Conservation (phyloP, 2,888 invertebrate genomes). For the Toxonevra muliebris region DNA sequence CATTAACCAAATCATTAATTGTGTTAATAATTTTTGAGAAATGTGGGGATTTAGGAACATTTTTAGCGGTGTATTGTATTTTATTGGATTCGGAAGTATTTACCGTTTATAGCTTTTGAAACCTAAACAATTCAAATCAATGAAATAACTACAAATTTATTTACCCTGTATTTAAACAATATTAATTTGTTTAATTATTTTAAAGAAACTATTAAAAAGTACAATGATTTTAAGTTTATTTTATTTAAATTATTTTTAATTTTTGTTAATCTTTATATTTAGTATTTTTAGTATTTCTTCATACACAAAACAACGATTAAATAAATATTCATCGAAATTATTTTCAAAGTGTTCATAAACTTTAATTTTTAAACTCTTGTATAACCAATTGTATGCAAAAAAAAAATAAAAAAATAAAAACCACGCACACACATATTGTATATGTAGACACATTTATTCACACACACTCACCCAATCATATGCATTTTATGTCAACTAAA, state of each 20-base stretch:
- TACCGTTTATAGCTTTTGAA: too few species aligned
- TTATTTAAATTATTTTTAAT: conserved; percentile 10
- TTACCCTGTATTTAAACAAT: neutral
- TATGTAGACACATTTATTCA: conserved; percentile 29
- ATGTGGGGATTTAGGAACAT: too few species aligned
- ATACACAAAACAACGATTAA: conserved; percentile 11
- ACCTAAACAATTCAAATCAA: too few species aligned
- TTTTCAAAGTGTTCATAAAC: conserved; percentile 12
- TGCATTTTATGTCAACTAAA: neutral
- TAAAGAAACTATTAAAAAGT: conserved; percentile 36
- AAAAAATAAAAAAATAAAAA: conserved; percentile 35
- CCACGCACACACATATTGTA: conserved; percentile 3
- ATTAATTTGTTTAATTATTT: conserved; percentile 4
- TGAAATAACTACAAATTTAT: too few species aligned
- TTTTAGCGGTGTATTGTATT: too few species aligned
- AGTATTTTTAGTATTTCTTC: conserved; percentile 8
- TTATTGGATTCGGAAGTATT: too few species aligned
- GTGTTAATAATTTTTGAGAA: too few species aligned
- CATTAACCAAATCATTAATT: too few species aligned
- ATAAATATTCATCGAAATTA: conserved; percentile 1
- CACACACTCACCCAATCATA: conserved; percentile 19
- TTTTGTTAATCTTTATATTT: conserved; percentile 16
- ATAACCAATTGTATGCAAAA: neutral
- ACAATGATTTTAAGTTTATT: conserved; percentile 27
- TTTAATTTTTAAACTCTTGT: neutral